Evolutionary conservation across 2,797 vertebrate genomes (phyloP).

Genomic region (Aeoliscus strigatus): DNA sequence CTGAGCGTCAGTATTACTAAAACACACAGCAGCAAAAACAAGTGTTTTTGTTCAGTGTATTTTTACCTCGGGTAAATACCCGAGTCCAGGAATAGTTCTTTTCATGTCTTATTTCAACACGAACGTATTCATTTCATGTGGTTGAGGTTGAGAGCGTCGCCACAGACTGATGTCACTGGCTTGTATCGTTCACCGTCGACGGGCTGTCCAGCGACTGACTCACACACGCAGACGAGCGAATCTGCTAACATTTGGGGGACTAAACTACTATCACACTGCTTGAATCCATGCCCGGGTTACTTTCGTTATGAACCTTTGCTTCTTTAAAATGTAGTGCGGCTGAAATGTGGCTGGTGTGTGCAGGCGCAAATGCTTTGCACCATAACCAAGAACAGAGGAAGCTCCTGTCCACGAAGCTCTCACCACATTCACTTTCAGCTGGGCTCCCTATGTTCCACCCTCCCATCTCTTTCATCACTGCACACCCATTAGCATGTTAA

Average conservation of each 20-base stretch:
- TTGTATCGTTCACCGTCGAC: slow-evolving; percentile 18
- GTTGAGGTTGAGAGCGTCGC: slow-evolving; percentile 7
- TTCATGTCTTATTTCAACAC: not conserved
- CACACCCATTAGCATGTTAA: slow-evolving; percentile 50
- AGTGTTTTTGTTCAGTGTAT: too few species aligned
- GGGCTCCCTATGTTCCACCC: slow-evolving; percentile 17
- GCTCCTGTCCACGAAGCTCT: slow-evolving; percentile 1
- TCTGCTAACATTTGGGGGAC: slow-evolving; percentile 16
- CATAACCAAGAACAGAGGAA: not conserved
- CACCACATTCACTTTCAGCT: slow-evolving; percentile 8
- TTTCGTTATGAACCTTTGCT: not conserved
- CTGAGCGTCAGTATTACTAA: too few species aligned
- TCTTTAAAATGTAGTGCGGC: too few species aligned
- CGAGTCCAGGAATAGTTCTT: not conserved
- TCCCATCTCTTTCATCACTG: slow-evolving; percentile 18
- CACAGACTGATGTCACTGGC: slow-evolving; percentile 36
- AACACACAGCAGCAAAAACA: too few species aligned
- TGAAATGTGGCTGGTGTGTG: too few species aligned
- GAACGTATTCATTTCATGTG: slow-evolving; percentile 1
- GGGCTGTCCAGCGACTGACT: too few species aligned
- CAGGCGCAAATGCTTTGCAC: not conserved
- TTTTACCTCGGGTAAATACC: too few species aligned
- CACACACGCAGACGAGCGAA: slow-evolving; percentile 8
- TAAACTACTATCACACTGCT: slow-evolving; percentile 1
- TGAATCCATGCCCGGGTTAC: not conserved